phyloP scores from a whole-genome alignment of 2,888 invertebrate genomes.

The Andrena chrysosceles region DNA sequence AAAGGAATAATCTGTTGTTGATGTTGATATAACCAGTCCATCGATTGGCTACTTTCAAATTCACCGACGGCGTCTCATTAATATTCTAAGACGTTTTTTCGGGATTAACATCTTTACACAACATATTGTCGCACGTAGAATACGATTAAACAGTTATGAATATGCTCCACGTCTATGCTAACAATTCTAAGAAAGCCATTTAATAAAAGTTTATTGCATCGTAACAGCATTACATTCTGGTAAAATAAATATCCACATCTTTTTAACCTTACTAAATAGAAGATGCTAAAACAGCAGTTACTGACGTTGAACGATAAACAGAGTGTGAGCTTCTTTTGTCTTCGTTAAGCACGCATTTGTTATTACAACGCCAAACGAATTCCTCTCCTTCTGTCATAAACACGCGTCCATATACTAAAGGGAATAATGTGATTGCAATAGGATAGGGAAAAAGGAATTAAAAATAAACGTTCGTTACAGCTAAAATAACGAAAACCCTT shows the following conservation, averaged over 20 bases:
- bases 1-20: background rate
- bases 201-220: background rate
- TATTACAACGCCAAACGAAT: background rate
- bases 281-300: background rate
- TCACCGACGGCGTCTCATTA: background rate
- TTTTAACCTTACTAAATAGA: background rate
- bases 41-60: slow-evolving; percentile 7
- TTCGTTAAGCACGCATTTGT: slow-evolving; percentile 1
- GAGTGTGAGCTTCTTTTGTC: background rate
- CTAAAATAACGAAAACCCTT: slow-evolving; percentile 3
- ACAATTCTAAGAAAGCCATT: background rate
- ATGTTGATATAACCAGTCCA: background rate
- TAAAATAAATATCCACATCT: background rate
- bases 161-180: background rate
- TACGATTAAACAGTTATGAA: background rate
- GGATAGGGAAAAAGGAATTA: background rate
- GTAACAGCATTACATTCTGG: background rate
- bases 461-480: background rate
- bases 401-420: background rate
- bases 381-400: background rate
- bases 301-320: background rate
- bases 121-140: background rate
- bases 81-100: background rate
- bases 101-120: background rate
- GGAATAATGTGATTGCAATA: no score